Base-by-base conservation (phyloP, 2,797 vertebrate species). In the Microchirus variegatus region DNA sequence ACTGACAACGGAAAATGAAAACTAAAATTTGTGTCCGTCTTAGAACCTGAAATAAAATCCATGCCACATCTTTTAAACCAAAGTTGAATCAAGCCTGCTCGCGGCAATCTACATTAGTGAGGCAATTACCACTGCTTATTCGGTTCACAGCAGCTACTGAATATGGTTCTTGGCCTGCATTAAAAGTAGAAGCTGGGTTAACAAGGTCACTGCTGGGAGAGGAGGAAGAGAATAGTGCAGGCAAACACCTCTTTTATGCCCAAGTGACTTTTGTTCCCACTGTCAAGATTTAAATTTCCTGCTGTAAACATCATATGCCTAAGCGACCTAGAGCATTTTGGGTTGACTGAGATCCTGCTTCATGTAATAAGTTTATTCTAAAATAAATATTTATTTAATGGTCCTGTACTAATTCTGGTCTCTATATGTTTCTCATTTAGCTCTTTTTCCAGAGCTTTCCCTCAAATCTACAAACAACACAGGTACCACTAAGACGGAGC, bases 141-240 rank as follows among this genome's bases (percentile, higher is more conserved):
- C 36, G 8, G 47, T 31, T 31, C 31, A 13, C 53, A 31, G 42
- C 58, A 55, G 53, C 16, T 75, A 49, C 70, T 47, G 57, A 44
- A 26, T 72, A 52, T 60, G 60, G 72, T 82, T 41, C 13, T 44
- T n/a, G 49, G 35, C 31, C 40, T 63, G 44, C 47, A 55, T 55
- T 60, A 58, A 70, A 41, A 60, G 57, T 22, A 68, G 62, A 49
- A 56, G 63, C 56, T 58, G 48, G 66, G 80, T 75, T 81, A 84
- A 84, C 72, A 80, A 81, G 74, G 72, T 72, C 63, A 57, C 18
- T 56, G 53, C 3, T 51, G 61, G 62, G 17, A 41, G 53, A 62
- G 42, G 48, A 57, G 59, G 51, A 63, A 41, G 50, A 54, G 61
- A 52, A 65, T 41, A 43, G 62, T 12, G 50, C 50, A 70, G 47